A percentile compares a stretch with the other conserved stretches of the same genome.
These are phyloP conservation scores for Isaurus tuberculatus DNA, from an alignment of 92 coral and sea anemone species.

Conservation along the genomic window DNA sequence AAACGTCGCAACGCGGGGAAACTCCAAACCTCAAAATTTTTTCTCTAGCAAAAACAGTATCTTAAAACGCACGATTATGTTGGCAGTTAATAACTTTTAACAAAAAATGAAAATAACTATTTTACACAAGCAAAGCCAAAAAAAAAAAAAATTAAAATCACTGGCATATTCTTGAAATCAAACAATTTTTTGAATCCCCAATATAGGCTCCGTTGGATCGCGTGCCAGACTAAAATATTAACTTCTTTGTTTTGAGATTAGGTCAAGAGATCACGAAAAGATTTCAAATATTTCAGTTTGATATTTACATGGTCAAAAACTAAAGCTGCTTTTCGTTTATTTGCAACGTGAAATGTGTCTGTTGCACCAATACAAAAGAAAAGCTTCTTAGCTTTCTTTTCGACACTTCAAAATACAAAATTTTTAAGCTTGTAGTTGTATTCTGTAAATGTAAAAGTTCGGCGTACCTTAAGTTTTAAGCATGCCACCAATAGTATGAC, in stretches of 20 bases:
- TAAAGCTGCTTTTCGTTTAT: background rate
- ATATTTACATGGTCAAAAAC: background rate
- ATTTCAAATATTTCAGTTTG: background rate
- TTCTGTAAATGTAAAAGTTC: background rate
- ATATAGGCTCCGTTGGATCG: too few species aligned
- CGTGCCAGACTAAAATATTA: background rate
- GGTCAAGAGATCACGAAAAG: constrained; percentile 34
- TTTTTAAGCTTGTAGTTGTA: background rate
- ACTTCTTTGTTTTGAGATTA: constrained; percentile 11
- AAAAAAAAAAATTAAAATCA: background rate
- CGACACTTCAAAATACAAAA: background rate
- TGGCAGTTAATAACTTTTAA: too few species aligned
- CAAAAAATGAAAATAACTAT: too few species aligned
- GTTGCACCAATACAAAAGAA: background rate
- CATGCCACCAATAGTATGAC: constrained; percentile 10
- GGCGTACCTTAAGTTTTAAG: background rate
- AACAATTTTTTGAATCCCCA: too few species aligned
- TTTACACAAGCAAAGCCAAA: too few species aligned
- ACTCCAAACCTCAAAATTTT: too few species aligned
- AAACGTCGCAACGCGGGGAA: too few species aligned
- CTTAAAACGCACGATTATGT: too few species aligned
- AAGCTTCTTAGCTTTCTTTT: background rate
- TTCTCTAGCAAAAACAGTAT: too few species aligned
- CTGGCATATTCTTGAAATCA: too few species aligned
- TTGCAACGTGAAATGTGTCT: background rate